Base-by-base conservation (phyloP, 2,113 vertebrate species). In the Heterotis niloticus region DNA sequence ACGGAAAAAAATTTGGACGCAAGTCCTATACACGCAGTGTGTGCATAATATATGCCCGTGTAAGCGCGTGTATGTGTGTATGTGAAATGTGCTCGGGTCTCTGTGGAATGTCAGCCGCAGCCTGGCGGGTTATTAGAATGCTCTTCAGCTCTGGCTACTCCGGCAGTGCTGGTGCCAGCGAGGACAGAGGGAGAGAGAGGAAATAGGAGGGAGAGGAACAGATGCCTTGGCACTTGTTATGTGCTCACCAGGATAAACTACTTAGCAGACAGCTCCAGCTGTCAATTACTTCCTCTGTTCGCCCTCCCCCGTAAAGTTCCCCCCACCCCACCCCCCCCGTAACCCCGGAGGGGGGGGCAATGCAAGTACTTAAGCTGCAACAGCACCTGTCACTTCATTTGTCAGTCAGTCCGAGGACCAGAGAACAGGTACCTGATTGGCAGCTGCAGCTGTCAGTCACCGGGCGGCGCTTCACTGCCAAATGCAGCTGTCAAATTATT, bases 311-410 rank as follows among this genome's bases (percentile, higher is more conserved):
- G 26, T 18, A 60, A 5, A 71, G 77, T 67, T 56, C 17, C 67
- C 56, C 70, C 66, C 66, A 78, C 44, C 77, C 28, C 17, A 69
- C n/a, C n/a, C n/a, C n/a, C 34, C 34, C 34, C 34, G 3, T 44
- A 7, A 4, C 2, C 34, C 34, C 34, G 34, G 34, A 7, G 7
- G 34, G 34, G 34, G 34, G 34, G 34, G 34, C 34, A 44, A 77
- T 16, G 78, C 78, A 80, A 71, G 78, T 80, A 80, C 62, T 74
- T 74, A 57, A 80, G 78, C 78, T 66, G 60, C 78, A 66, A 44
- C 71, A 75, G 78, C 78, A 80, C 71, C 78, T 80, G 78, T 80
- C 78, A 54, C 78, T 73, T 79, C 78, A 79, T 79, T 64, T 65
- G 78, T 79, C 78, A 79, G 10, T 79, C 68, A 66, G 60, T 23